These are phyloP conservation scores for Bugulina stolonifera DNA, from an alignment of 2,888 invertebrate genomes.

Conservation along the genomic window DNA sequence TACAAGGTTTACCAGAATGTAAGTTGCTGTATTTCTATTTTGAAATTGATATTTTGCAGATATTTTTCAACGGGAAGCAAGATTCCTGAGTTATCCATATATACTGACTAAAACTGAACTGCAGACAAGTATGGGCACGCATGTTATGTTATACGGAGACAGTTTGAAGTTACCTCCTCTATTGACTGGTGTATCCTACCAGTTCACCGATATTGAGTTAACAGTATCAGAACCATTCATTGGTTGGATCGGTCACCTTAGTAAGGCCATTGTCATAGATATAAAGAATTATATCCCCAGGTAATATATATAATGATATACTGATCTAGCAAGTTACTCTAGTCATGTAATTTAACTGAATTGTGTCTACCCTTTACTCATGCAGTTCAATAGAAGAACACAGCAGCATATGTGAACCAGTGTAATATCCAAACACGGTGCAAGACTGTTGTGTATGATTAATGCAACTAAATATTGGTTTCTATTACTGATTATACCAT, in stretches of 20 bases:
- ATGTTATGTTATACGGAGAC: constrained; percentile 5
- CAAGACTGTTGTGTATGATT: too few relatives aligned
- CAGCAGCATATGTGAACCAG: neutral
- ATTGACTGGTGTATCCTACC: neutral
- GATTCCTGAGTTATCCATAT: neutral
- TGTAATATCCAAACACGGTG: neutral
- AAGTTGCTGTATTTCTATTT: neutral
- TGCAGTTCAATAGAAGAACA: neutral
- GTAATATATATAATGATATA: too few relatives aligned
- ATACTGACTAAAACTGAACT: neutral
- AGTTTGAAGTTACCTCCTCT: neutral
- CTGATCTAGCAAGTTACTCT: too few relatives aligned
- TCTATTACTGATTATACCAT: neutral
- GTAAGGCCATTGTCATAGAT: neutral
- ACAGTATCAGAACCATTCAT: neutral
- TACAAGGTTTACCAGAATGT: neutral
- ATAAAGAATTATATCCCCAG: neutral
- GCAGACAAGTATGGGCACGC: neutral
- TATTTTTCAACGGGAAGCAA: constrained; percentile 1
- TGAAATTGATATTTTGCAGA: neutral
- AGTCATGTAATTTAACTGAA: too few relatives aligned
- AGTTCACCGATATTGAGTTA: neutral
- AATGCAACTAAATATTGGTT: too few relatives aligned
- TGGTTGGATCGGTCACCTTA: constrained; percentile 4
- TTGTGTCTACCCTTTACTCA: too few relatives aligned